phyloP scores from a whole-genome alignment of 1,140 invertebrate species.

The Zaprionus camerounensis region DNA sequence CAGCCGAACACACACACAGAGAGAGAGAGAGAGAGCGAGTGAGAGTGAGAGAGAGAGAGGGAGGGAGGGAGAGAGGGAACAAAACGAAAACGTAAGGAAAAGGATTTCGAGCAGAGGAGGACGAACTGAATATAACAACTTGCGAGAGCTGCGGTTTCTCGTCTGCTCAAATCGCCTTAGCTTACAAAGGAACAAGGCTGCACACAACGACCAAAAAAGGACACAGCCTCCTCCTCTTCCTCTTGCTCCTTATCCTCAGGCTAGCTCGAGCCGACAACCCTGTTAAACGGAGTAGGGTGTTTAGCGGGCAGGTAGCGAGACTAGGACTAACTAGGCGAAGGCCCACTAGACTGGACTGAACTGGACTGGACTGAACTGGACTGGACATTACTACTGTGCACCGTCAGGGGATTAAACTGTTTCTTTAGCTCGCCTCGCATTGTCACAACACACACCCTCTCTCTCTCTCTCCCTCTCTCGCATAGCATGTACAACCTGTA shows the following conservation, averaged over 20 bases:
- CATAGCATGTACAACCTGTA: not conserved
- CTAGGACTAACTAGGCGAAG: conserved; percentile 25
- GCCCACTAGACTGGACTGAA: no score
- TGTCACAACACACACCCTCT: conserved; percentile 17
- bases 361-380: no score
- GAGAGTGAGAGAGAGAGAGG: no score
- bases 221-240: not conserved
- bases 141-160: conserved; percentile 77
- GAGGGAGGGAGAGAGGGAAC: conserved; percentile 9
- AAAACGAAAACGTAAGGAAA: conserved; percentile 54
- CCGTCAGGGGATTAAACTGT: conserved; percentile 59
- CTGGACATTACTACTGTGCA: no score
- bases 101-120: conserved; percentile 53
- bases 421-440: conserved; percentile 33
- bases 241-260: no score
- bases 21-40: no score
- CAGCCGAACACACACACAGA: conserved; percentile 18
- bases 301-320: conserved; percentile 25
- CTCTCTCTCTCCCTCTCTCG: not conserved
- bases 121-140: conserved; percentile 69
- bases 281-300: conserved; percentile 32
- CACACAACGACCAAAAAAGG: conserved; percentile 55
- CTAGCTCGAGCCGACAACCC: not conserved
- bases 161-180: conserved; percentile 79
- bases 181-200: conserved; percentile 67